Evolutionary conservation across 2,888 invertebrate genomes (phyloP).

Genomic region (Volucella inflata): DNA sequence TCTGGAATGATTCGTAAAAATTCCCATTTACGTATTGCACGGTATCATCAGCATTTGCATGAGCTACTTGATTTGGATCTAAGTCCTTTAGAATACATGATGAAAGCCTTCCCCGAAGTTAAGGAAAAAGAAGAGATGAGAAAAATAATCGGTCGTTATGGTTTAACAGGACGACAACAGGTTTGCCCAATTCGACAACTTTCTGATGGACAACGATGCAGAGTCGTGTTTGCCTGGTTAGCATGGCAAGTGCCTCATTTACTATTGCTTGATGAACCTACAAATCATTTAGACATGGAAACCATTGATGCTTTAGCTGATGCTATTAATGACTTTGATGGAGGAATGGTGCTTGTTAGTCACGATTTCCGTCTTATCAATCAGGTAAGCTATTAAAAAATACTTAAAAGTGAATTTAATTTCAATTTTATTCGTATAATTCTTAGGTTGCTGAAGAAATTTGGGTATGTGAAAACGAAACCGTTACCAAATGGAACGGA

Average conservation of each 20-base stretch:
- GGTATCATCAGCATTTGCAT: slow-evolving; percentile 99
- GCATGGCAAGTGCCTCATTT: slow-evolving; percentile 99
- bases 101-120: slow-evolving; percentile 97
- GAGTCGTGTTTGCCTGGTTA: slow-evolving; percentile 99
- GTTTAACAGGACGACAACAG: slow-evolving; percentile 98
- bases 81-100: slow-evolving; percentile 99
- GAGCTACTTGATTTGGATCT: slow-evolving; percentile 97
- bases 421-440: slow-evolving; percentile 24
- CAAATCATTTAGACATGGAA: slow-evolving; percentile 98
- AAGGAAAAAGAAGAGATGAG: slow-evolving; percentile 99
- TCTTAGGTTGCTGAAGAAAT: slow-evolving; percentile 98
- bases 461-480: slow-evolving; percentile 99
- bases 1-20: slow-evolving; percentile 99
- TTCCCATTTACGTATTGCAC: slow-evolving; percentile 97
- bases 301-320: slow-evolving; percentile 99
- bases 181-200: slow-evolving; percentile 86
- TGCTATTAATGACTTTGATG: slow-evolving; percentile 98
- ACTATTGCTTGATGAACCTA: slow-evolving; percentile 92
- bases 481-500: slow-evolving; percentile 98
- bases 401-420: not conserved
- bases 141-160: slow-evolving; percentile 99
- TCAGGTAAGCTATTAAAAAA: slow-evolving; percentile 87
- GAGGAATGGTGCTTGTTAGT: slow-evolving; percentile 99
- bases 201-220: slow-evolving; percentile 98
- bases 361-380: slow-evolving; percentile 99